Conservation (phyloP, 2,113 vertebrate genomes). For the Chaetops frenatus region DNA sequence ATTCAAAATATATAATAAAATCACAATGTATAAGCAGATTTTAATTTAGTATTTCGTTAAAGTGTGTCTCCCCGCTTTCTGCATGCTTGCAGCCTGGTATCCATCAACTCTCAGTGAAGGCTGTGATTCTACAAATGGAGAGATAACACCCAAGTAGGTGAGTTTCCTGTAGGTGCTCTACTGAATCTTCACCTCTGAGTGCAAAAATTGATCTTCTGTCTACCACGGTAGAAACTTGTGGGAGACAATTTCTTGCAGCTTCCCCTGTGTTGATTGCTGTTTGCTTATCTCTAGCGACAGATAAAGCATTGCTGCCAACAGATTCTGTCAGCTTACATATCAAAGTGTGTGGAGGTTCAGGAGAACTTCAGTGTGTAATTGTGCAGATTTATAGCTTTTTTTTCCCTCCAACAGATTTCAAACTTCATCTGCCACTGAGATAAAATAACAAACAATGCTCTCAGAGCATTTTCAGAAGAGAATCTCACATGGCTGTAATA, state of each 20-base stretch:
- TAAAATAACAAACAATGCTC: not conserved
- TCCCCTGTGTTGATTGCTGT: conserved; percentile 67
- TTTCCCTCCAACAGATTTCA: conserved; percentile 3
- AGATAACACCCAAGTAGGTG: conserved; percentile 44
- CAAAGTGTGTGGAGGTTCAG: conserved; percentile 42
- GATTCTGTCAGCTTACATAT: conserved; percentile 54
- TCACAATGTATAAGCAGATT: not conserved
- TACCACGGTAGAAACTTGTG: conserved; percentile 32
- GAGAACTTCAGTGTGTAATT: conserved; percentile 34
- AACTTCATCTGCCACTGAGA: conserved; percentile 17
- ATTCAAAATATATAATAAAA: not conserved
- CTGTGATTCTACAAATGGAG: not conserved
- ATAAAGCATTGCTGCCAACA: conserved; percentile 61
- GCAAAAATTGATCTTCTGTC: conserved; percentile 64
- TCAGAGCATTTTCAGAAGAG: not conserved
- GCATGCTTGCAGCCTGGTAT: not conserved
- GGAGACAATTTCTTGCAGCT: conserved; percentile 62
- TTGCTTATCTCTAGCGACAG: conserved; percentile 54
- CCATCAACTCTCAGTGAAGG: conserved; percentile 7
- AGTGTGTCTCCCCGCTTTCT: not conserved
- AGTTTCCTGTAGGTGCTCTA: conserved; percentile 35
- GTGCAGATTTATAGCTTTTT: conserved; percentile 21
- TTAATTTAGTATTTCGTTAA: not conserved
- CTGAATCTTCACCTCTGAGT: conserved; percentile 57
- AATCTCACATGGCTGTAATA: not conserved